Base-by-base conservation (phyloP, 2,113 vertebrate genomes). In the Phrynosoma platyrhinos region DNA sequence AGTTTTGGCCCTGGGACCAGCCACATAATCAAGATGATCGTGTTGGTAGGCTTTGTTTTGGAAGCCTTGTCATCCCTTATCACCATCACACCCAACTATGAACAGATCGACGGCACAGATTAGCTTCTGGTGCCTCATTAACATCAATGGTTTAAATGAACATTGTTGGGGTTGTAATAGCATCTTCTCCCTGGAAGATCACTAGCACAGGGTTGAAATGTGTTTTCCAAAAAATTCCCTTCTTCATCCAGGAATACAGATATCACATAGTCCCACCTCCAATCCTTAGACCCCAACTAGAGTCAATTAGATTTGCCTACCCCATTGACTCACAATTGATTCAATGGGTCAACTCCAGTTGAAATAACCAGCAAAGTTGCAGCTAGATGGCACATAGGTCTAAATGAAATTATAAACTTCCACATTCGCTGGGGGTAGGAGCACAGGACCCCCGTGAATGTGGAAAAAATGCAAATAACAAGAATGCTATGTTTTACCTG, bases 101-200 rank as follows among this genome's bases (percentile, higher is more conserved):
- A 10, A 85, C 71, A 79, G 82, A 88, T 82, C 82, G 14, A 87
- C 88, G 84, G 2, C 58, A 72, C 87, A 92, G 62, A 94, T 90
- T 21, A 1, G 5, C 16, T 87, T 86, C 69, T 0, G 92, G 14
- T 1, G 58, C 30, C n/a, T 36, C 40, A 7, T 36, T 40, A 36
- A 1, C 1, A 7, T 9, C 30, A 1, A 13, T 77, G 32, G 13
- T 53, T 25, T 36, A 21, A 55, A 79, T 7, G n/a, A 16, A 20
- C 2, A 52, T 79, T 4, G 1, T 42, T 13, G 32, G 30, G 21
- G 16, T 7, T 72, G 9, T 27, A 18, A 30, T 27, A 27, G 36
- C 30, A 47, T 47, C 42, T 79, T 55, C 55, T 79, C 1, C 16
- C 42, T 68, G 42, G 66, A 42, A 7, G 68, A 2, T 14, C 5